phyloP scores from a whole-genome alignment of 2,888 invertebrate species.

The Ormyrus labotus region DNA sequence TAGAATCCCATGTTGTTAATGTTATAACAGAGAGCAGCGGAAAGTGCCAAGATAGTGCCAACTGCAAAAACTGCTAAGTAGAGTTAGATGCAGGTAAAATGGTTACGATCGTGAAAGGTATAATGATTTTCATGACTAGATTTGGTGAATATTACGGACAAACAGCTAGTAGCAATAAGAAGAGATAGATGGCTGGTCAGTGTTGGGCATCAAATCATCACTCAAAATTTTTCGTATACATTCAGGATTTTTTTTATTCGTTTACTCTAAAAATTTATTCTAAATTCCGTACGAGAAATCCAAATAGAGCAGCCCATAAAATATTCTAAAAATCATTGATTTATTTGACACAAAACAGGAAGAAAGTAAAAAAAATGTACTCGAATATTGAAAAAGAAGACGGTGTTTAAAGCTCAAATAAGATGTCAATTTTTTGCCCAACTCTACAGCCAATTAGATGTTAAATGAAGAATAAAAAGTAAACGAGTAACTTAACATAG shows the following conservation, averaged over 20 bases:
- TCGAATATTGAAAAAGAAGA: too few species aligned
- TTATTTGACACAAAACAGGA: too few species aligned
- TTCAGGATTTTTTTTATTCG: too few species aligned
- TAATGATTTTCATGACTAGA: slow-evolving; percentile 32
- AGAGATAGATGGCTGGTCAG: slow-evolving; percentile 38
- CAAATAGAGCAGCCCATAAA: too few species aligned
- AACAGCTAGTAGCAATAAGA: slow-evolving; percentile 51
- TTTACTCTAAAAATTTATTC: too few species aligned
- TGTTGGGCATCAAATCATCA: slow-evolving; percentile 29
- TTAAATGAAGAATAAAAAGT: slow-evolving; percentile 54
- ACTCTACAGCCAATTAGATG: slow-evolving; percentile 54
- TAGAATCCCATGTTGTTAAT: slow-evolving; percentile 48
- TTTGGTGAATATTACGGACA: slow-evolving; percentile 41
- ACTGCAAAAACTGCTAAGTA: slow-evolving; percentile 44
- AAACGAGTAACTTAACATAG: slow-evolving; percentile 55
- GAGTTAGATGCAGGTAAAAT: slow-evolving; percentile 45
- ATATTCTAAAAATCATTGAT: too few species aligned
- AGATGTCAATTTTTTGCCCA: slow-evolving; percentile 46
- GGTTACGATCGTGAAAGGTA: slow-evolving; percentile 39
- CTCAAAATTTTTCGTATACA: too few species aligned
- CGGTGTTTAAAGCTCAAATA: too few species aligned
- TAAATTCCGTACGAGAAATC: too few species aligned
- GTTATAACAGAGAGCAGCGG: slow-evolving; percentile 40
- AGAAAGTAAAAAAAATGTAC: too few species aligned
- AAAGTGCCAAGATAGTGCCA: slow-evolving; percentile 42